These are phyloP conservation scores for Dicrurus megarhynchus DNA, from an alignment of 2,113 vertebrate species.

Conservation along the genomic window DNA sequence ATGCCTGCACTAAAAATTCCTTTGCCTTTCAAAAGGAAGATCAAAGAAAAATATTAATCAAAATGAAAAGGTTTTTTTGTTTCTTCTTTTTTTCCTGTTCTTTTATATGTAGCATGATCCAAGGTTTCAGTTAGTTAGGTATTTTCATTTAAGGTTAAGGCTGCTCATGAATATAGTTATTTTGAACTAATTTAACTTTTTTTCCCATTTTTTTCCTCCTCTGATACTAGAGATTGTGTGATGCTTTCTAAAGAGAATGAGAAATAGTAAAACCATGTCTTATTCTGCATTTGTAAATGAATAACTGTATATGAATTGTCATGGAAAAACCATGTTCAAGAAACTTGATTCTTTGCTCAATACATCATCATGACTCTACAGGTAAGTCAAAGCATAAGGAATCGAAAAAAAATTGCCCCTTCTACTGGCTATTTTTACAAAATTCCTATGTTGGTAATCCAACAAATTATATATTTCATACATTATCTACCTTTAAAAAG, in stretches of 20 bases:
- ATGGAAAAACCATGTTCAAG: background rate
- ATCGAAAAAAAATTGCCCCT: background rate
- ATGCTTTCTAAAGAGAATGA: background rate
- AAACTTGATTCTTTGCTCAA: background rate
- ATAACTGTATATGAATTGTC: background rate
- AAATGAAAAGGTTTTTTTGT: background rate
- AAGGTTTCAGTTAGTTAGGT: background rate
- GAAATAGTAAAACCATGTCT: background rate
- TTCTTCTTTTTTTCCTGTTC: background rate
- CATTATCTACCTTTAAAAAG: background rate
- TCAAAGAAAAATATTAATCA: slow-evolving; percentile 27
- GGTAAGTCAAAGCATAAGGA: background rate
- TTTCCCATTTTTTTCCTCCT: background rate
- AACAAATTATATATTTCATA: background rate
- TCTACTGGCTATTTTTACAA: background rate
- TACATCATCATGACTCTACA: background rate
- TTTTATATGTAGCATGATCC: background rate
- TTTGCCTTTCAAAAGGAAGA: slow-evolving; percentile 7
- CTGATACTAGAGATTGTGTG: background rate
- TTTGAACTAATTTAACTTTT: background rate
- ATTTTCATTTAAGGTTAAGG: background rate
- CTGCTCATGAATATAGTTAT: background rate
- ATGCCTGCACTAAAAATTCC: background rate
- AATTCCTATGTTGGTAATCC: background rate
- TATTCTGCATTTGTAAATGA: background rate